Evolutionary conservation across 1,140 invertebrate genomes (phyloP), one percentile per base, ranked within the genome.

Genomic region (Goniozus legneri): DNA sequence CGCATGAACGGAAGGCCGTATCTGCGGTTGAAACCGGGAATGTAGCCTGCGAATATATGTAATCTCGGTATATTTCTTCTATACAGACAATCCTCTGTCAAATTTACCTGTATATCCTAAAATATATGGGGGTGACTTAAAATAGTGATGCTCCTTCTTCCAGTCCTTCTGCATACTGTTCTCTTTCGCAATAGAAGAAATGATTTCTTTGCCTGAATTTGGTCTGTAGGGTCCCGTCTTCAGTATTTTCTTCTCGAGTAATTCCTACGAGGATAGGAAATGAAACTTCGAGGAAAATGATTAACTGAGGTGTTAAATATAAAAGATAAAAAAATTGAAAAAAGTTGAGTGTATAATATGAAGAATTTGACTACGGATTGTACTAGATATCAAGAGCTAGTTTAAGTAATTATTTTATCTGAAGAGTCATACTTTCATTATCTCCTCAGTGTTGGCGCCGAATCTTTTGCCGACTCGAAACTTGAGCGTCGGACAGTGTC

Each of bases 401-500:
- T 27, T 27, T 27, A 6, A 7, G 6, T 27, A 27, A 27, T 27
- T 27, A 7, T 6, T 13, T 2, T 39, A 8, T 30, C 27, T 20
- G 12, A 1, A 13, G 3, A 21, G 38, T 45, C 58, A 66, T 69
- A 80, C 84, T 67, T 80, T 75, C 52, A 85, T 75, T 53, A 87
- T 86, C 62, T 87, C 82, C 62, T 84, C 76, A 3, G 84, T 87
- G 50, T 80, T 83, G 37, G 82, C 80, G 15, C 84, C 84, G 65
- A 85, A 87, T 65, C 83, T 78, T 67, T 84, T 84, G 19, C 84
- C 84, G 60, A 82, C 83, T 48, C 82, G 79, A 56, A 86, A 87
- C 54, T 84, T 84, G 16, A 87, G 72, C 24, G 84, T 83, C 30
- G 84, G 84, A 73, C 84, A 87, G 56, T 87, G 84, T n/a, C 84